phyloP scores from a whole-genome alignment of 2,888 invertebrate species.

The Nowickia ferox region DNA sequence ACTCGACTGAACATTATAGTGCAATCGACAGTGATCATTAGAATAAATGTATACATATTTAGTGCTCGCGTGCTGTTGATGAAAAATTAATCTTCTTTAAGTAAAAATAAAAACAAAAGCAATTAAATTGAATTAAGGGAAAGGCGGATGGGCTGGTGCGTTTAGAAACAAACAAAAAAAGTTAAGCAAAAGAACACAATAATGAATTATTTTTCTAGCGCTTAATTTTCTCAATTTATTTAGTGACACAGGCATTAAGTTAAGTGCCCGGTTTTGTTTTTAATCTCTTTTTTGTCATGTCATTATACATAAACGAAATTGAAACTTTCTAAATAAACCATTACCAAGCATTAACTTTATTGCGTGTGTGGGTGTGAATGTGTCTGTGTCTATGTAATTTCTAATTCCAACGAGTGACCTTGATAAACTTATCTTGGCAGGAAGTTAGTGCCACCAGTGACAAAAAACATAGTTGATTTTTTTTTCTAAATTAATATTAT shows the following conservation, averaged over 20 bases:
- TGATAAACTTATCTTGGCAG: not conserved
- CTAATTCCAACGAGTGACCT: not conserved
- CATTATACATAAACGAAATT: slow-evolving; percentile 28
- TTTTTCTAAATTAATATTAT: too few relatives aligned
- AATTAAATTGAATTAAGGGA: too few relatives aligned
- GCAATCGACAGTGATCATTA: too few relatives aligned
- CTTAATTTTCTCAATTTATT: slow-evolving; percentile 51
- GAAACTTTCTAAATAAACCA: slow-evolving; percentile 26
- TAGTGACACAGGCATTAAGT: slow-evolving; percentile 34
- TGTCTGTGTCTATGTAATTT: not conserved
- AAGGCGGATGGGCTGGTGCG: too few relatives aligned
- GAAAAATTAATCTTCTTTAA: too few relatives aligned
- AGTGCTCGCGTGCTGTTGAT: too few relatives aligned
- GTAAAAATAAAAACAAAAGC: too few relatives aligned
- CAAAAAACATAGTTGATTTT: not conserved
- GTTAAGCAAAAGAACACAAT: not conserved
- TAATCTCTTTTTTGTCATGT: not conserved
- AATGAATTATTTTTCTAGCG: slow-evolving; percentile 1
- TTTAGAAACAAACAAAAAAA: too few relatives aligned
- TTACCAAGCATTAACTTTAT: not conserved
- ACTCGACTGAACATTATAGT: too few relatives aligned
- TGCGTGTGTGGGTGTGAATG: not conserved
- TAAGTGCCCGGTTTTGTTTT: slow-evolving; percentile 4
- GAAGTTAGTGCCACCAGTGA: not conserved
- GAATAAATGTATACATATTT: too few relatives aligned